Conservation (phyloP, 2,113 vertebrate species). For the Alectura lathami region DNA sequence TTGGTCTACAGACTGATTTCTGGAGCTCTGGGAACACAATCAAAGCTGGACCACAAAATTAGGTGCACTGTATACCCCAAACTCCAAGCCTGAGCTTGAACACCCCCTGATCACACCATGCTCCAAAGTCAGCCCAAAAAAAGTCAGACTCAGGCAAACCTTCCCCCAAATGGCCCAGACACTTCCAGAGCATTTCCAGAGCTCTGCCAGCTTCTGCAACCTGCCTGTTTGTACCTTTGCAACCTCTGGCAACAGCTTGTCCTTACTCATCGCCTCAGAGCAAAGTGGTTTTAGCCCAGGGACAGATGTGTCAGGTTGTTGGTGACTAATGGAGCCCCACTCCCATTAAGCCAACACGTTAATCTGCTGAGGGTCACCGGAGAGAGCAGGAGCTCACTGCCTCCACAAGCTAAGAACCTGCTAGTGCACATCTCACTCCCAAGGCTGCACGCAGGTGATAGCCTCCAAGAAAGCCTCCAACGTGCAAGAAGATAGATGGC, state of each 20-base stretch:
- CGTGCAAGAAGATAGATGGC: background rate
- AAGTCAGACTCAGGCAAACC: background rate
- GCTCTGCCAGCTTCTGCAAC: background rate
- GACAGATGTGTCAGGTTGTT: background rate
- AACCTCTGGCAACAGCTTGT: background rate
- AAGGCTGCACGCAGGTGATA: background rate
- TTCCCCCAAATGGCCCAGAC: background rate
- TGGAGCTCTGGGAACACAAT: background rate
- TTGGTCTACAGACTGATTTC: background rate
- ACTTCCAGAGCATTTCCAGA: background rate
- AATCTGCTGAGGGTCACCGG: background rate
- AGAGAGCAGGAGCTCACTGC: background rate
- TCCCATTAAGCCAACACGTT: background rate
- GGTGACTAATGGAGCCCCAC: background rate
- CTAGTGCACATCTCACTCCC: accelerated
- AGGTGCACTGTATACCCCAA: background rate
- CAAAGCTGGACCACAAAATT: background rate
- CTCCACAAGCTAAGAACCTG: background rate
- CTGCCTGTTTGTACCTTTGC: background rate
- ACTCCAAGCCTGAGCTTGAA: background rate
- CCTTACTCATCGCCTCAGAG: background rate
- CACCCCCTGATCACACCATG: background rate
- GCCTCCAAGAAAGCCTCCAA: background rate
- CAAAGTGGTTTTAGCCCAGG: background rate
- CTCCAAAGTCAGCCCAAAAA: background rate